A percentile compares a stretch with the other conserved stretches of the same genome.
Evolutionary conservation across 2,797 vertebrate species (phyloP).

Genomic region (Helarctos malayanus): DNA sequence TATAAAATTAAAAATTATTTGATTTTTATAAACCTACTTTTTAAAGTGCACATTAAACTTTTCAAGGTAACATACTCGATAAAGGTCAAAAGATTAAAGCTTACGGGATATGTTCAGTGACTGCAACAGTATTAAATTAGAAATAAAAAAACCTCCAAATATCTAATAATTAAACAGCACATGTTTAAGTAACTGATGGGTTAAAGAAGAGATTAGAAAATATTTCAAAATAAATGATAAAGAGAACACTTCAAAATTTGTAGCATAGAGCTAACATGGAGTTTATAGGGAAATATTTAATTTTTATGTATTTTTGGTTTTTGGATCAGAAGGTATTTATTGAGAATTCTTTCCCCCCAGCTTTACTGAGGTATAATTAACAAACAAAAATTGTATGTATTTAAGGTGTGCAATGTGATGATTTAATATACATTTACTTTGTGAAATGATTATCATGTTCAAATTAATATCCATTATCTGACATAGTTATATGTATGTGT

Average conservation of each 20-base stretch:
- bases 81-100: not conserved
- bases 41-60: not conserved
- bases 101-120: not conserved
- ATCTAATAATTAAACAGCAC: not conserved
- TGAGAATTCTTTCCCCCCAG: not conserved
- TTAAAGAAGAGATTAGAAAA: not conserved
- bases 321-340: not conserved
- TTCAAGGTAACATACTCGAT: not conserved
- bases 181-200: not conserved
- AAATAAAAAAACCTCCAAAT: not conserved
- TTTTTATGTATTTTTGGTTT: not conserved
- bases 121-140: not conserved
- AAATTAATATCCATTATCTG: not conserved
- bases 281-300: not conserved
- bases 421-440: not conserved
- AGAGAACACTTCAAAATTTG: not conserved
- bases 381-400: not conserved
- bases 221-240: not conserved
- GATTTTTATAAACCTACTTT: not conserved
- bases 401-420: not conserved
- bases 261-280: not conserved
- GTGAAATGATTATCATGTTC: not conserved
- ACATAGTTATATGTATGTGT: not conserved
- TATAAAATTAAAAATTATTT: not conserved
- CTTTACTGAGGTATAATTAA: not conserved